Percentiles rank a stretch among this genome's conserved stretches.
Conservation (phyloP, 92 coral and sea anemone genomes). For the Epizoanthus stellaris region DNA sequence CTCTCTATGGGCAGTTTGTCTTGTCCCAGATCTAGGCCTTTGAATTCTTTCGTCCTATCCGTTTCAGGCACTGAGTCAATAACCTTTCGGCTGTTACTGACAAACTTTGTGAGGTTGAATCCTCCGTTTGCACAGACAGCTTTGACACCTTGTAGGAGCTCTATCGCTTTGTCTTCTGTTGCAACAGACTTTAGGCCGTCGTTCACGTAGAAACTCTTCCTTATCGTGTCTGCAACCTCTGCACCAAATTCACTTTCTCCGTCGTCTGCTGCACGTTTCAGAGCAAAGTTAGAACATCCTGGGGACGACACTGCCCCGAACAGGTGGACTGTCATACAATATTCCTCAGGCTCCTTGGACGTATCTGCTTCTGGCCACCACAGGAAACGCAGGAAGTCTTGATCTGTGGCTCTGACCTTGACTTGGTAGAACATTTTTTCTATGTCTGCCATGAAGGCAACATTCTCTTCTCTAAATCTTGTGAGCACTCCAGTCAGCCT, state of each 20-base stretch:
- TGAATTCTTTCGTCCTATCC: too few species aligned
- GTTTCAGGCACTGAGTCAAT: too few species aligned
- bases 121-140: conserved; percentile 54
- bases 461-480: conserved; percentile 21
- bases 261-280: conserved; percentile 6
- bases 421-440: conserved; percentile 72
- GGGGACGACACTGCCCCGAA: conserved; percentile 62
- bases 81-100: too few species aligned
- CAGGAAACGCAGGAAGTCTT: conserved; percentile 55
- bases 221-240: too few species aligned
- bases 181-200: too few species aligned
- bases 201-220: too few species aligned
- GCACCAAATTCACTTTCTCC: too few species aligned
- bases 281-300: conserved; percentile 70
- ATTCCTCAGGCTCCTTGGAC: conserved; percentile 42
- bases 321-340: conserved; percentile 1
- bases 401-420: conserved; percentile 54
- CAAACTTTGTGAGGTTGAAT: background rate
- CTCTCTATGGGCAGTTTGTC: too few species aligned
- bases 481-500: conserved; percentile 49
- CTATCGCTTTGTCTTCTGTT: background rate
- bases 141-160: conserved; percentile 27
- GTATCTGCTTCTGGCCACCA: conserved; percentile 71
- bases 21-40: too few species aligned
- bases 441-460: conserved; percentile 65